Evolutionary conservation across 1,140 invertebrate species (phyloP), one percentile per base, ranked within the genome.

Genomic region (Microplitis demolitor): DNA sequence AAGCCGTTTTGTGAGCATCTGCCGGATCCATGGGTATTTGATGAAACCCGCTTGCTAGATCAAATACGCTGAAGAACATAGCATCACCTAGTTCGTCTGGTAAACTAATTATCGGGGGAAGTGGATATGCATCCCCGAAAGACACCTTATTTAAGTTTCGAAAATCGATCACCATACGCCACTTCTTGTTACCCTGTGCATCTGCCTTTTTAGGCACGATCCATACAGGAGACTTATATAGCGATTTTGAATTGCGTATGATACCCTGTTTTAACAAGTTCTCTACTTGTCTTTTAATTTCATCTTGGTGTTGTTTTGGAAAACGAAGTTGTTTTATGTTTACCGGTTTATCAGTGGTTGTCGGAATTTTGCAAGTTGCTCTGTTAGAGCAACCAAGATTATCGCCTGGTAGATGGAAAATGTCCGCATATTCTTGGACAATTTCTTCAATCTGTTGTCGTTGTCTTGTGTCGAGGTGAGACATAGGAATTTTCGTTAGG

Each of bases 151-250:
- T 71, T 53, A 63, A 51, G 2, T 35, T 6, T 0, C 69, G 2
- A n/a, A 63, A 71, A 33, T 71, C 69, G n/a, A 71, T 64, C 1
- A 71, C 61, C 16, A 71, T 62, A 13, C 69, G 14, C 69, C 69
- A 71, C 34, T 71, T 71, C 16, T 71, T 62, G 4, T 6, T 11
- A 1, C 4, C 39, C 39, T 6, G 39, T 45, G 39, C 6, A 1
- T 45, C 39, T 6, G 39, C 39, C 11, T 45, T 45, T 11, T 45
- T 45, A 9, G 39, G 8, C 2, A 69, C 66, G 6, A 69, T 34
- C 54, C 54, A 69, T 2, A 69, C 50, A 3, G 66, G 51, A 3
- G 66, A 69, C 5, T 69, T 54, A 34, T 69, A 69, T 3, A 53
- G 39, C 0, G 61, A 63, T 53, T 31, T 56, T 1, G 70, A 72